Evolutionary conservation across 1,140 invertebrate species (phyloP).

Genomic region (Oscheius sp.): DNA sequence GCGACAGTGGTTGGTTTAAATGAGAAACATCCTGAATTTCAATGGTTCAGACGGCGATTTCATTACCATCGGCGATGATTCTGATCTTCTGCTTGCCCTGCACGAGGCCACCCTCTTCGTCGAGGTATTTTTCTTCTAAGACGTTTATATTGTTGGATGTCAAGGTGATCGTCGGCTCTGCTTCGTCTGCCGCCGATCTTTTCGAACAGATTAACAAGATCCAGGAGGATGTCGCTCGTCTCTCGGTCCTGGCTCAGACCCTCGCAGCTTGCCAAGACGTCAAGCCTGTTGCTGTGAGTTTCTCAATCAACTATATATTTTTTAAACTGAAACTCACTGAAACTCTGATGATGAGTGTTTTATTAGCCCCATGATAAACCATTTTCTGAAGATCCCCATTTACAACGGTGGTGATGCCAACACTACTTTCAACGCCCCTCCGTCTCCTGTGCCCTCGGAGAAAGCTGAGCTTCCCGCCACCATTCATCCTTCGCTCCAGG

Average conservation of each 20-base stretch:
- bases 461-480: slow-evolving; percentile 35
- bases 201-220: slow-evolving; percentile 18
- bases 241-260: background rate
- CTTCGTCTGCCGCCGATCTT: slow-evolving; percentile 15
- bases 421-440: background rate
- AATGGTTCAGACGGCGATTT: slow-evolving; percentile 47
- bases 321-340: too few species aligned
- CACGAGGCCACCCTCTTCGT: slow-evolving; percentile 36
- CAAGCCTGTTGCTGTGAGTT: background rate
- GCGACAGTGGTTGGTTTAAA: slow-evolving; percentile 39
- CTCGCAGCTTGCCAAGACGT: too few species aligned
- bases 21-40: background rate
- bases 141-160: background rate
- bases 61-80: slow-evolving; percentile 46
- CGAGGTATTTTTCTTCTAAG: slow-evolving; percentile 25
- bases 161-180: slow-evolving; percentile 7
- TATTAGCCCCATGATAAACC: too few species aligned
- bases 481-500: slow-evolving; percentile 40
- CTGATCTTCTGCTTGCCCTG: slow-evolving; percentile 46
- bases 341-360: too few species aligned
- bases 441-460: slow-evolving; percentile 22
- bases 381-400: too few species aligned
- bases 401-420: too few species aligned
- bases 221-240: background rate
- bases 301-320: background rate